Base-by-base conservation (phyloP, 1,140 invertebrate genomes). In the Drosophila novamexicana region DNA sequence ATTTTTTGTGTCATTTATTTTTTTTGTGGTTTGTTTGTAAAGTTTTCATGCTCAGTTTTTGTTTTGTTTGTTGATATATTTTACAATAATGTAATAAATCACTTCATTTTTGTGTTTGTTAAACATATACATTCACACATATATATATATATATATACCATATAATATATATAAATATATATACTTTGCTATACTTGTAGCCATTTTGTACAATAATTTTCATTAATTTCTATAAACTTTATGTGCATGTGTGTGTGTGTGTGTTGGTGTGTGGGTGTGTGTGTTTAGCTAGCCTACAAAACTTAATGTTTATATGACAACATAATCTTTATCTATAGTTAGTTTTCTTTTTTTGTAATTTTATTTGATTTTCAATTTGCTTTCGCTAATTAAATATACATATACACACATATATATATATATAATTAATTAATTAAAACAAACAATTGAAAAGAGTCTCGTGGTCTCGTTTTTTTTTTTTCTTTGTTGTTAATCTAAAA, bases 31-130 rank as follows among this genome's bases (percentile, higher is more conserved):
- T 65, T 76, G 58, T 75, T 62, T 71, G 68, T 80, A 70, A 69
- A 77, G 56, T 80, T 68, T 77, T 73, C 44, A 65, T 75, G 50
- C 64, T 78, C 67, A 66, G 66, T 76, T 76, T 88, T 88, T 75
- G 72, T 88, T 83, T 79, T 79, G 59, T 73, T 76, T 79, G 82
- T 74, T 90, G 79, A 88, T 86, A 82, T 86, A 88, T 84, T 89
- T 89, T 84, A 79, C 66, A 84, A 84, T 84, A 81, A 85, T 85
- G 81, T 90, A 85, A 90, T 85, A 85, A 83, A 86, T 90, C 85
- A 90, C 85, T 90, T 90, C 81, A 81, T 75, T 88, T 53, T 36
- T 66, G 63, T 68, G 57, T 77, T 65, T 77, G 79, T 82, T 80
- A 67, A 69, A 82, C 65, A 74, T 69, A 81, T 67, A 80, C 71